These are phyloP conservation scores for Melipona quadrifasciata DNA, from an alignment of 1,140 invertebrate genomes.

Conservation along the genomic window DNA sequence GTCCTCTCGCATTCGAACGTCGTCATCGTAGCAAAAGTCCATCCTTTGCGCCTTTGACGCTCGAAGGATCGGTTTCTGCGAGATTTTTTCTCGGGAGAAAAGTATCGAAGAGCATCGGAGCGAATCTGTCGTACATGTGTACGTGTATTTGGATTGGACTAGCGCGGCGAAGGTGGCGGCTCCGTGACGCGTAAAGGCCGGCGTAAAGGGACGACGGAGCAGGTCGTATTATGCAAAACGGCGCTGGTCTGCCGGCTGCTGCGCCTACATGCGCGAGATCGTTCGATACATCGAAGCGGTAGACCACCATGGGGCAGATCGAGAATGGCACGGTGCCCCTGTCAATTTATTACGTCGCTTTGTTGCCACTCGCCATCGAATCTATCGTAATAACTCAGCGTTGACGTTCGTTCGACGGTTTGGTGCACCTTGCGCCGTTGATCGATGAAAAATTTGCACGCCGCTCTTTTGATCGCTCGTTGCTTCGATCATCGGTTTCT, in stretches of 20 bases:
- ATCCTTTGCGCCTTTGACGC: too few relatives aligned
- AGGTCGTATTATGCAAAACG: constrained; percentile 75
- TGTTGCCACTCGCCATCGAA: constrained; percentile 35
- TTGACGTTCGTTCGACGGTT: background rate
- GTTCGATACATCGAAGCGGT: constrained; percentile 67
- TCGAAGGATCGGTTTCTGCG: too few relatives aligned
- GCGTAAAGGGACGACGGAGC: constrained; percentile 63
- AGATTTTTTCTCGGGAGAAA: too few relatives aligned
- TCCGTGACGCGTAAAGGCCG: constrained; percentile 53
- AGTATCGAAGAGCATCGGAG: constrained; percentile 51
- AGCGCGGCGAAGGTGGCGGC: constrained; percentile 54
- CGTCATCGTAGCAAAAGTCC: too few relatives aligned
- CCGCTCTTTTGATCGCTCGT: background rate
- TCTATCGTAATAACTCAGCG: constrained; percentile 33
- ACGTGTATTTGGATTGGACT: constrained; percentile 65
- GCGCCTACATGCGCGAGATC: constrained; percentile 69
- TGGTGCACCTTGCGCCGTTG: constrained; percentile 17
- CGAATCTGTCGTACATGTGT: background rate
- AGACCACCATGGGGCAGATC: constrained; percentile 69
- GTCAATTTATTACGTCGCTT: constrained; percentile 57
- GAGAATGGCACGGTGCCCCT: constrained; percentile 50
- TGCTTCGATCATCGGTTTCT: background rate
- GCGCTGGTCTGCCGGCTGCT: constrained; percentile 60
- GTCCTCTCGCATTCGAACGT: too few relatives aligned
- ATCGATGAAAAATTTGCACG: constrained; percentile 24